Evolutionary conservation across 2,888 invertebrate species (phyloP).

Genomic region (Eupithecia subfuscata): DNA sequence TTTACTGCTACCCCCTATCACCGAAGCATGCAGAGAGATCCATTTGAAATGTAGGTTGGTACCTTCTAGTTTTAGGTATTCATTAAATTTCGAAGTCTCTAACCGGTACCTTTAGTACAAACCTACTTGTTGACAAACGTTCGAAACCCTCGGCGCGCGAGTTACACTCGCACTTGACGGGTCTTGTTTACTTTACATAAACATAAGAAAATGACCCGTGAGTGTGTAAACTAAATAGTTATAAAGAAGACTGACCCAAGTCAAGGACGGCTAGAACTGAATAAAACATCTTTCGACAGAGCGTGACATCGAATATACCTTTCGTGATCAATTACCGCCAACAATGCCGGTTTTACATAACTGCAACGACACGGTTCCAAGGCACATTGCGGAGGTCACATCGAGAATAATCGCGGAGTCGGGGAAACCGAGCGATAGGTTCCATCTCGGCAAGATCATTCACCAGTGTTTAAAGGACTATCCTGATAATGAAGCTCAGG

Average conservation of each 20-base stretch:
- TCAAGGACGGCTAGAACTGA: neutral
- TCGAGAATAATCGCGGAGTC: slow-evolving; percentile 55
- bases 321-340: neutral
- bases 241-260: neutral
- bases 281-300: neutral
- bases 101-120: no score
- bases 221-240: no score
- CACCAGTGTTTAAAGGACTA: slow-evolving; percentile 55
- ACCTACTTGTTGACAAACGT: no score
- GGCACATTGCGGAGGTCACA: slow-evolving; percentile 52
- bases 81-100: no score
- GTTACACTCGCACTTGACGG: no score
- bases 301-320: neutral
- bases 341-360: neutral
- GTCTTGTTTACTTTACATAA: no score
- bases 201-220: no score
- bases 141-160: no score
- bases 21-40: no score
- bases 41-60: no score
- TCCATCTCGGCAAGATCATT: slow-evolving; percentile 61
- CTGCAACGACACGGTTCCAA: slow-evolving; percentile 38
- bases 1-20: no score
- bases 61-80: no score
- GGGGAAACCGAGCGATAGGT: slow-evolving; percentile 55
- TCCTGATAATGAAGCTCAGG: slow-evolving; percentile 57